Percentiles rank a stretch among this genome's conserved stretches.
phyloP scores from a whole-genome alignment of 2,888 invertebrate genomes.

The Penaeus monodon region DNA sequence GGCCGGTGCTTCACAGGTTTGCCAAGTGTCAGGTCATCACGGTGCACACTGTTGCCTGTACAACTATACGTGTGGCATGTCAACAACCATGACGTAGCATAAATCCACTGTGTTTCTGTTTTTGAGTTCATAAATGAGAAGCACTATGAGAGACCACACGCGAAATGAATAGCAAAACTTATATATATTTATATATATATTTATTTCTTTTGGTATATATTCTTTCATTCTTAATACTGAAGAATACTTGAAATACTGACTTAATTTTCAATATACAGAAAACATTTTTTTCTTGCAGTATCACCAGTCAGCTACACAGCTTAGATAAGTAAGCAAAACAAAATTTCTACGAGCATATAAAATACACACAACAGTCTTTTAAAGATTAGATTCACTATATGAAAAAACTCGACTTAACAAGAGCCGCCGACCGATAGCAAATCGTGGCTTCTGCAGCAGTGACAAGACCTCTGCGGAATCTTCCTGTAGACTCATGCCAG shows the following conservation, averaged over 20 bases:
- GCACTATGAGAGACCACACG: slow-evolving; percentile 50
- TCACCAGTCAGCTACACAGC: slow-evolving; percentile 51
- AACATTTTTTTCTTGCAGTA: slow-evolving; percentile 27
- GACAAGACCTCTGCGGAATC: slow-evolving; percentile 34
- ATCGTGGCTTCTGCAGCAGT: slow-evolving; percentile 26
- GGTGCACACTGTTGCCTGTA: slow-evolving; percentile 34
- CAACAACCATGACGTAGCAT: slow-evolving; percentile 33
- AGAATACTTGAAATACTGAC: slow-evolving; percentile 51
- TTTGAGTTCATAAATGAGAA: slow-evolving; percentile 35
- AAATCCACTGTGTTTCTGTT: slow-evolving; percentile 55
- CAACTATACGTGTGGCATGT: slow-evolving; percentile 12
- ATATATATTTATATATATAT: slow-evolving; percentile 24
- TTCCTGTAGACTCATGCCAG: slow-evolving; percentile 32
- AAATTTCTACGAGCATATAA: slow-evolving; percentile 47
- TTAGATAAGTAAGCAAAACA: slow-evolving; percentile 46
- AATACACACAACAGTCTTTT: slow-evolving; percentile 47
- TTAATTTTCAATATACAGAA: slow-evolving; percentile 29
- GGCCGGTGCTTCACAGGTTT: slow-evolving; percentile 20
- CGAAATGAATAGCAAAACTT: slow-evolving; percentile 42
- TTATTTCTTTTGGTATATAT: slow-evolving; percentile 29
- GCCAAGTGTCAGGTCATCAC: slow-evolving; percentile 21
- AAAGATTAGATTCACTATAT: slow-evolving; percentile 50
- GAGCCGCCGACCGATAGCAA: slow-evolving; percentile 28
- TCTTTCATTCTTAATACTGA: slow-evolving; percentile 47
- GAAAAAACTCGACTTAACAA: slow-evolving; percentile 49